These are phyloP conservation scores for Desmodus rotundus DNA, from an alignment of 2,113 vertebrate genomes.

Conservation along the genomic window DNA sequence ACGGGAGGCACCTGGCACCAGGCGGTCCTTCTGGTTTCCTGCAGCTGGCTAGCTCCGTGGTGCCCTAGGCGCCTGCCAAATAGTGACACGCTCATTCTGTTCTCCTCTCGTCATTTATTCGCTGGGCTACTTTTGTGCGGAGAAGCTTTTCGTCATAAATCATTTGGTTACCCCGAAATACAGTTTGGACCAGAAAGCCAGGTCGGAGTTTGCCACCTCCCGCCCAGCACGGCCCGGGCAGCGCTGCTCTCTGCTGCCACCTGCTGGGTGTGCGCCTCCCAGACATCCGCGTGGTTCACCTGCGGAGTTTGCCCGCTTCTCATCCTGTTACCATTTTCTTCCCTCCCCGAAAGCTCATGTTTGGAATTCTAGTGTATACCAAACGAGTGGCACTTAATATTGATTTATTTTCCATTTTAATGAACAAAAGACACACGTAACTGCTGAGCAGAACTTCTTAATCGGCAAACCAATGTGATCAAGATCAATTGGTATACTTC, in stretches of 20 bases:
- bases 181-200: background rate
- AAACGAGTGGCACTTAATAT: no score
- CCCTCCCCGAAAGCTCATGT: no score
- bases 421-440: no score
- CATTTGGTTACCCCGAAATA: background rate
- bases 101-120: background rate
- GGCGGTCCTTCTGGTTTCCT: background rate
- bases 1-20: accelerated
- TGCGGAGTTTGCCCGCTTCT: no score
- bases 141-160: background rate
- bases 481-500: no score
- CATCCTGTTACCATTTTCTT: no score
- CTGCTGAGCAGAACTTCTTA: no score
- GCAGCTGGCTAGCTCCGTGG: background rate
- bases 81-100: background rate
- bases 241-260: background rate
- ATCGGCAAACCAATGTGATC: no score
- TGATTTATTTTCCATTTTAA: no score
- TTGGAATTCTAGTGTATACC: no score
- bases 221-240: accelerated
- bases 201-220: accelerated
- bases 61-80: background rate
- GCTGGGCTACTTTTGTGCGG: background rate
- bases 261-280: background rate
- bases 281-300: accelerated